A percentile compares a stretch with the other conserved stretches of the same genome.
Conservation (phyloP, 23 tunicate species). For the Styela plicata region DNA sequence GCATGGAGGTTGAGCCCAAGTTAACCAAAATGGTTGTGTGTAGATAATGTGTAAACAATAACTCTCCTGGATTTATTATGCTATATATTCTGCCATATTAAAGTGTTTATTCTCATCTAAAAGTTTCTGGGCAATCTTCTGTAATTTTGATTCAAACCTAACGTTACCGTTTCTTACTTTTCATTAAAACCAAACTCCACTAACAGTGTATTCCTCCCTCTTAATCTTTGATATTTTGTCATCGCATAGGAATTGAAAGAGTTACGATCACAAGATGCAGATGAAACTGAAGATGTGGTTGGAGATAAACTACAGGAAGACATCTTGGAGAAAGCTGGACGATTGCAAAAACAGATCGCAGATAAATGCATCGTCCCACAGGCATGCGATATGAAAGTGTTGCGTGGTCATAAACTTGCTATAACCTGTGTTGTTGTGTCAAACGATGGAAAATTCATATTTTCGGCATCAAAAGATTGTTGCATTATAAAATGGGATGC, state of each 20-base stretch:
- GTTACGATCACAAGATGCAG: conserved; percentile 29
- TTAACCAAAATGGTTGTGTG: too few species aligned
- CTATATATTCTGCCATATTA: too few species aligned
- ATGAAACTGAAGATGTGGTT: conserved; percentile 59
- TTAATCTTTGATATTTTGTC: too few species aligned
- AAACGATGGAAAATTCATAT: conserved; percentile 30
- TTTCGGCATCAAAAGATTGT: conserved; percentile 83
- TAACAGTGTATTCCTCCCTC: too few species aligned
- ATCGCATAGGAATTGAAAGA: conserved; percentile 24
- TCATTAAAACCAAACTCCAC: too few species aligned
- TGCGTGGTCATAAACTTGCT: conserved; percentile 54
- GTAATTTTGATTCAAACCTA: too few species aligned
- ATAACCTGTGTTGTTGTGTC: conserved; percentile 58
- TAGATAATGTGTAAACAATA: too few species aligned
- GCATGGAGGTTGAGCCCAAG: too few species aligned
- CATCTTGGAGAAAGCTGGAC: conserved; percentile 71
- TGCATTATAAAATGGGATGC: conserved; percentile 74
- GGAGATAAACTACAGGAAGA: conserved; percentile 78
- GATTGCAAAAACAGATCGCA: conserved; percentile 66
- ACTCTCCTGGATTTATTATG: too few species aligned
- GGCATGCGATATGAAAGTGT: conserved; percentile 9
- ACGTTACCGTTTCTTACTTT: too few species aligned
- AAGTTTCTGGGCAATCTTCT: too few species aligned
- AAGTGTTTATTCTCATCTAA: too few species aligned
- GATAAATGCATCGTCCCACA: conserved; percentile 50